Conservation (phyloP, 2,113 vertebrate genomes). For the Percina caprodes region DNA sequence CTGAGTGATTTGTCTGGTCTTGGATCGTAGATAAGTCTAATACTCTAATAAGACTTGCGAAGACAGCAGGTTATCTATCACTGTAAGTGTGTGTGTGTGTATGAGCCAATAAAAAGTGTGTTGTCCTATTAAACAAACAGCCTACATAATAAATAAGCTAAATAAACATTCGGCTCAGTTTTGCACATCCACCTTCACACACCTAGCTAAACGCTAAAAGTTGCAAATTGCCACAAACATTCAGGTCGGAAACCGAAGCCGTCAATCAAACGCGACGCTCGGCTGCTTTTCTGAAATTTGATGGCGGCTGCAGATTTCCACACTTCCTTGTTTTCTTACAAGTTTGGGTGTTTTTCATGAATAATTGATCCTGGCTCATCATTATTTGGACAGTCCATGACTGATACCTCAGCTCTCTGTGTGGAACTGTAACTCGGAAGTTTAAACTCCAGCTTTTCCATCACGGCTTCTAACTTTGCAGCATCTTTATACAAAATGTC, state of each 20-base stretch:
- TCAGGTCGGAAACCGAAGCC: neutral
- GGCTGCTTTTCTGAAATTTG: conserved; percentile 4
- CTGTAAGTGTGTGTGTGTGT: conserved; percentile 1
- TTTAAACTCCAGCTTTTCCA: neutral
- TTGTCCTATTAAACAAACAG: conserved; percentile 38
- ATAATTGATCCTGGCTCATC: conserved; percentile 15
- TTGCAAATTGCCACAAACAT: conserved; percentile 24
- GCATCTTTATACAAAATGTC: neutral
- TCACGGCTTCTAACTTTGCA: neutral
- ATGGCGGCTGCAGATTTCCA: conserved; percentile 13
- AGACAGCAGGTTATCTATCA: conserved; percentile 22
- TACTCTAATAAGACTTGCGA: conserved; percentile 23
- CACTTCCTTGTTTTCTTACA: conserved; percentile 34
- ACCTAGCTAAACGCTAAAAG: conserved; percentile 36
- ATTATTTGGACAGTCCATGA: neutral
- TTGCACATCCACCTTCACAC: conserved; percentile 30
- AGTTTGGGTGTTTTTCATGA: conserved; percentile 25
- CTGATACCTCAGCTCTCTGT: neutral
- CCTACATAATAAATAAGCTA: conserved; percentile 26
- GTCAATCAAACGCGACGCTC: conserved; percentile 28
- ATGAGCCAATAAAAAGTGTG: conserved; percentile 18
- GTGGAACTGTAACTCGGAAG: too few relatives aligned
- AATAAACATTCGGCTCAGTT: conserved; percentile 29
- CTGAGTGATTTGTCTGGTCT: conserved; percentile 11
- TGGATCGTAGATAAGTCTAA: conserved; percentile 14